phyloP scores from a whole-genome alignment of 2,113 vertebrate genomes.

The Gallinago media region DNA sequence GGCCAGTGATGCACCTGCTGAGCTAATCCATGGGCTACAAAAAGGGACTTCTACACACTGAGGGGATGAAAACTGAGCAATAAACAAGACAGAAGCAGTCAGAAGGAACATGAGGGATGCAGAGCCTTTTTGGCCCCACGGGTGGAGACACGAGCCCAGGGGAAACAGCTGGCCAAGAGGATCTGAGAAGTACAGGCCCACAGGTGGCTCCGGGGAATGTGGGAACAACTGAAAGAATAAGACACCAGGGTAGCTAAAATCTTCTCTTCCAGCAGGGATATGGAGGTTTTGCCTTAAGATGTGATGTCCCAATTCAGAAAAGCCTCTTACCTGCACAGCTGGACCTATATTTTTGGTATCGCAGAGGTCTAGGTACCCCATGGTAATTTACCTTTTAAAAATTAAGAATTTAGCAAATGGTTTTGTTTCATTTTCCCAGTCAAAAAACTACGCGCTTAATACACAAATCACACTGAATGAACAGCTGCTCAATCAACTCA shows the following conservation, averaged over 20 bases:
- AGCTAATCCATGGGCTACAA: not conserved
- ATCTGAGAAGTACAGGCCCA: not conserved
- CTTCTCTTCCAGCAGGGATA: not conserved
- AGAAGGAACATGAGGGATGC: not conserved
- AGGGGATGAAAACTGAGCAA: not conserved
- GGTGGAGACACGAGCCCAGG: not conserved
- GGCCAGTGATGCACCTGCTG: not conserved
- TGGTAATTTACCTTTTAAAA: not conserved
- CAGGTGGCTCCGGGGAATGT: rapidly evolving
- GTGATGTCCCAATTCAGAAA: not conserved
- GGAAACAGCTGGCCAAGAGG: not conserved
- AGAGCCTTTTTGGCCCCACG: not conserved
- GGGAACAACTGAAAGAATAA: not conserved
- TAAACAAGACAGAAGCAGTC: not conserved
- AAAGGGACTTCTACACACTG: not conserved
- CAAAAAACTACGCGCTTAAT: not conserved
- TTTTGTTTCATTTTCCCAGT: not conserved
- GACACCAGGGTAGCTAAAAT: not conserved
- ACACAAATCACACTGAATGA: not conserved
- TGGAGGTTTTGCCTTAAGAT: not conserved
- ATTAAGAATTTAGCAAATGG: not conserved
- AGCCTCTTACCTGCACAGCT: not conserved
- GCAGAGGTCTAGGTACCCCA: not conserved
- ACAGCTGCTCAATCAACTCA: not conserved
- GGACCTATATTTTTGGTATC: not conserved